Base-by-base conservation (phyloP, 2,113 vertebrate genomes). In the Petroica traversi region DNA sequence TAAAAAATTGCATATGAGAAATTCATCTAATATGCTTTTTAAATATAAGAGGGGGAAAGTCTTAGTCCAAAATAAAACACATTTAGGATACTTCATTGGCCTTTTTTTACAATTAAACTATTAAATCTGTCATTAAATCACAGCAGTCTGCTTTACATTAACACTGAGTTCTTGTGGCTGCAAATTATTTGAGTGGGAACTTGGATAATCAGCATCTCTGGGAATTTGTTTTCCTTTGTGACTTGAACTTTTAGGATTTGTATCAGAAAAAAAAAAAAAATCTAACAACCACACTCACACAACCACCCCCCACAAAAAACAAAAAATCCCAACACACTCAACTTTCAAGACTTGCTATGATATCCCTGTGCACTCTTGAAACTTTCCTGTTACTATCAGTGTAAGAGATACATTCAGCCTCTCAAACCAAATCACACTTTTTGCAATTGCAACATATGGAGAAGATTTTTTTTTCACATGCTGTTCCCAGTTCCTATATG, bases 231-330 rank as follows among this genome's bases (percentile, higher is more conserved):
- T 85, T 75, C 36, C 51, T 74, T 83, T 71, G 24, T 11, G 25
- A 71, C 16, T 8, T 43, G 41, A 74, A 74, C 28, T 82, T 63
- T 33, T 12, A 48, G 22, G 19, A 55, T 19, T 18, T 16, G 4
- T 23, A 51, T 10, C 14, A 61, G 19, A 57, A 92, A n/a, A n/a
- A n/a, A n/a, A n/a, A n/a, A n/a, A n/a, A n/a, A 76, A 73, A 78
- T 7, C 8, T 52, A 72, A 66, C 11, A 57, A 28, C 13, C 18
- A 11, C 14, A 8, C 7, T 34, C 25, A 5, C 11, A 40, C 0
- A 1, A 40, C 14, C 22, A 31, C 4, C 8, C 4, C 24, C 33
- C 6, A 33, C 3, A 19, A 51, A 31, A 46, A 57, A 4, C 4
- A 25, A 24, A 20, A 74, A 58, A 6, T 0, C 14, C n/a, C 23